Percentiles rank a stretch among this genome's conserved stretches.
Conservation (phyloP, 2,888 invertebrate species). For the Heliconius sara region DNA sequence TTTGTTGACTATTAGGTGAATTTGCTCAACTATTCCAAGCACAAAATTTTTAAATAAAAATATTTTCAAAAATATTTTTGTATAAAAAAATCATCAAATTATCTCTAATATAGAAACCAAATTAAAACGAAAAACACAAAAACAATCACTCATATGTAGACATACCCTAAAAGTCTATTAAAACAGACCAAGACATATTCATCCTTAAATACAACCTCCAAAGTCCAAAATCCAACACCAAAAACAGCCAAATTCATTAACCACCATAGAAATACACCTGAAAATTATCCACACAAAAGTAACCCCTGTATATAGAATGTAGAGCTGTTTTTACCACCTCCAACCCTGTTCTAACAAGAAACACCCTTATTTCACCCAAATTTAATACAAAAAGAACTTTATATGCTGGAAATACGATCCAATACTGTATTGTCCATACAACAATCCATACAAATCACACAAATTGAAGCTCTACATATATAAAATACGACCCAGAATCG, state of each 20-base stretch:
- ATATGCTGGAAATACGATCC: not conserved
- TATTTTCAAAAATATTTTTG: too few species aligned
- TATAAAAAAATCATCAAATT: not conserved
- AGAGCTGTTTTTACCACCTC: slow-evolving; percentile 32
- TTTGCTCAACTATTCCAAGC: too few species aligned
- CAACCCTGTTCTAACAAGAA: not conserved
- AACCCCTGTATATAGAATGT: not conserved
- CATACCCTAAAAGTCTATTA: slow-evolving; percentile 42
- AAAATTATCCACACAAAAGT: slow-evolving; percentile 18
- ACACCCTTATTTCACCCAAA: slow-evolving; percentile 7
- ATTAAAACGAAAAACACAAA: not conserved
- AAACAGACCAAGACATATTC: slow-evolving; percentile 12
- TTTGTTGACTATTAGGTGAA: too few species aligned
- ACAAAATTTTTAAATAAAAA: too few species aligned
- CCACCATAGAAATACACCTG: not conserved
- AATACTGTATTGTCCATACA: not conserved
- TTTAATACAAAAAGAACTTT: not conserved
- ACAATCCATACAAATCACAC: not conserved
- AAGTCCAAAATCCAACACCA: slow-evolving; percentile 18
- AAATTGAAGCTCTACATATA: not conserved
- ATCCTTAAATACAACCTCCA: not conserved
- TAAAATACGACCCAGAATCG: not conserved
- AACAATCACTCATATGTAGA: slow-evolving; percentile 24
- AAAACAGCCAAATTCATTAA: slow-evolving; percentile 35
- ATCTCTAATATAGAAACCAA: not conserved